Percentiles rank a stretch among this genome's conserved stretches.
These are phyloP conservation scores for Phodopus roborovskii DNA, from an alignment of 2,113 vertebrate genomes.

Conservation along the genomic window DNA sequence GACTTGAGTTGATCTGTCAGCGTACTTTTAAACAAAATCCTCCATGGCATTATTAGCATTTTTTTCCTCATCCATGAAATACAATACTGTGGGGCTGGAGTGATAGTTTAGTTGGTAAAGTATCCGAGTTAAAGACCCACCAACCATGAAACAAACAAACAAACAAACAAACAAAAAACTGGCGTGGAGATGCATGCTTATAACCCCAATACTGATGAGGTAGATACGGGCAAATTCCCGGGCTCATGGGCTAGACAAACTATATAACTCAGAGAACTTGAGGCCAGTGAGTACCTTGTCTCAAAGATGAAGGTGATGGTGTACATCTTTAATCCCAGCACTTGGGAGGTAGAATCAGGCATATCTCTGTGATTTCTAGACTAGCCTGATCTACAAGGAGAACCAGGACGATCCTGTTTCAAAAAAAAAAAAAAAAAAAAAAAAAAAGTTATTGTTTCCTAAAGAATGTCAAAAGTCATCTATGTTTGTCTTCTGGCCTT, in stretches of 20 bases:
- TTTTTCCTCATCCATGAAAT: neutral
- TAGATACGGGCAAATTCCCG: neutral
- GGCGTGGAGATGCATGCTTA: neutral
- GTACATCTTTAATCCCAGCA: neutral
- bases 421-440: neutral
- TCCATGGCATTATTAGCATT: neutral
- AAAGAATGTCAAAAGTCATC: neutral
- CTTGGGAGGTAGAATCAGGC: neutral
- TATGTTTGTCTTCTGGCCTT: neutral
- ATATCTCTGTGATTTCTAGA: too few relatives aligned
- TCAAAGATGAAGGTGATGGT: neutral
- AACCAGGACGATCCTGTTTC: neutral
- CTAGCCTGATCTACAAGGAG: neutral
- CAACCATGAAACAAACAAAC: neutral
- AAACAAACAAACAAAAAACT: neutral
- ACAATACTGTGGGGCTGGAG: neutral
- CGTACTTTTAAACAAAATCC: neutral
- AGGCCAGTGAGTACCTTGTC: neutral
- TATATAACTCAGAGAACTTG: neutral
- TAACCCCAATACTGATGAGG: neutral
- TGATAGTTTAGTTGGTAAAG: neutral
- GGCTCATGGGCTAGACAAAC: neutral
- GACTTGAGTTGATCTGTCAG: neutral
- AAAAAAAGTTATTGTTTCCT: neutral
- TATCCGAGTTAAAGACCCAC: neutral